These are phyloP conservation scores for Catharus ustulatus DNA, from an alignment of 2,797 vertebrate species.

Conservation along the genomic window DNA sequence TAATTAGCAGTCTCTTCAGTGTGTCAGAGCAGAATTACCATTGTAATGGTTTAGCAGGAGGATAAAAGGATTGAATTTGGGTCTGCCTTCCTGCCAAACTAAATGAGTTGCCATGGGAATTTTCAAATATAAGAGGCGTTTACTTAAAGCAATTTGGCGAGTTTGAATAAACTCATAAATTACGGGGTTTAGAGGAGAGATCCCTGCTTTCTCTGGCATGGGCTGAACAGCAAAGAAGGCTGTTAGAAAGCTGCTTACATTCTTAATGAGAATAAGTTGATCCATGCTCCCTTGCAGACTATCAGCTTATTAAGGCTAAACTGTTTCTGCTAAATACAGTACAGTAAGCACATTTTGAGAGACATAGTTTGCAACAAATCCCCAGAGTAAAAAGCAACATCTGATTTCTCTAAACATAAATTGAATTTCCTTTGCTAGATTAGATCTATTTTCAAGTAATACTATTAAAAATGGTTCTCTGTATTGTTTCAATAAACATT, in stretches of 20 bases:
- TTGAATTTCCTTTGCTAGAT: constrained; percentile 72
- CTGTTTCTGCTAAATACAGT: constrained; percentile 67
- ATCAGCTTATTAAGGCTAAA: constrained; percentile 73
- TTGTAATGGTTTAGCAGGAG: constrained; percentile 81
- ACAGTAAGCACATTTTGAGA: constrained; percentile 71
- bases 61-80: constrained; percentile 82
- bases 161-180: constrained; percentile 82
- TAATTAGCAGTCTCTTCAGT: constrained; percentile 82
- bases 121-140: constrained; percentile 80
- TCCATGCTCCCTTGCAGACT: constrained; percentile 57
- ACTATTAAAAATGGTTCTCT: constrained; percentile 69
- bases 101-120: constrained; percentile 84
- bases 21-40: constrained; percentile 78
- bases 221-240: constrained; percentile 62
- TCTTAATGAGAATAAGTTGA: constrained; percentile 75
- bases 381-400: constrained; percentile 67
- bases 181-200: constrained; percentile 72
- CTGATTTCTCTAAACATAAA: constrained; percentile 66
- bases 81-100: constrained; percentile 78
- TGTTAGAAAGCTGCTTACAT: constrained; percentile 72
- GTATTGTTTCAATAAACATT: constrained; percentile 76
- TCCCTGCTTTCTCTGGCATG: constrained; percentile 66
- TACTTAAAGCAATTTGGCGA: constrained; percentile 79
- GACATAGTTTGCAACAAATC: constrained; percentile 69
- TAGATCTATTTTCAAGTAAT: constrained; percentile 70